Percentiles rank a stretch among this genome's conserved stretches.
phyloP scores from a whole-genome alignment of 2,113 vertebrate genomes.

The Phoxinus phoxinus region DNA sequence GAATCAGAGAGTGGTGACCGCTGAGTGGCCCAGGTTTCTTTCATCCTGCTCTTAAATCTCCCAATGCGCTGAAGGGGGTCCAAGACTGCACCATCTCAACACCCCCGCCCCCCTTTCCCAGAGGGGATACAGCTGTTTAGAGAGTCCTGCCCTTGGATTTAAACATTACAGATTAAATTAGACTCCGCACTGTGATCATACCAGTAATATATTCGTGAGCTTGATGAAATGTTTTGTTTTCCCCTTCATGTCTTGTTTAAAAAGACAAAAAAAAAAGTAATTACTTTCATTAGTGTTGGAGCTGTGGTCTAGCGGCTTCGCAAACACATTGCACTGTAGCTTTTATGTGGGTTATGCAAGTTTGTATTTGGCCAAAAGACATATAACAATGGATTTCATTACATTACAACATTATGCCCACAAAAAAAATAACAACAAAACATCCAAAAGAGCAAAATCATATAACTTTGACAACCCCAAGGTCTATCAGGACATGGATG shows the following conservation, averaged over 20 bases:
- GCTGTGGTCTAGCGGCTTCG: not conserved
- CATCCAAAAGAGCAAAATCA: not conserved
- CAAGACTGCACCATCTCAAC: constrained; percentile 34
- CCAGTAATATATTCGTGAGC: constrained; percentile 15
- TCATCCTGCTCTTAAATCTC: constrained; percentile 64
- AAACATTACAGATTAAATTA: constrained; percentile 28
- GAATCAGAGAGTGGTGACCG: constrained; percentile 71
- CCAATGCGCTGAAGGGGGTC: constrained; percentile 45
- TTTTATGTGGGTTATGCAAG: not conserved
- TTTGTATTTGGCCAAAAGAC: not conserved
- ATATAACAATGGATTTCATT: not conserved
- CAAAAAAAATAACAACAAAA: not conserved
- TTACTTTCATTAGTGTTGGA: not conserved
- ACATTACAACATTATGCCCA: too few species aligned
- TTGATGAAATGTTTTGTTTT: constrained; percentile 26
- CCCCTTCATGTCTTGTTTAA: not conserved
- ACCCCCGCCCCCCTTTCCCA: not conserved
- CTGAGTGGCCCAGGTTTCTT: constrained; percentile 65
- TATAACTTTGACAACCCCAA: not conserved
- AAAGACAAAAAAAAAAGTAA: not conserved
- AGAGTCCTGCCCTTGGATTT: constrained; percentile 30
- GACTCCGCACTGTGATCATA: constrained; percentile 20
- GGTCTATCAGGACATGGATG: not conserved
- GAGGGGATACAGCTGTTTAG: constrained; percentile 43
- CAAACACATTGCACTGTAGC: not conserved